Evolutionary conservation across 2,888 invertebrate species (phyloP).

Genomic region (Steromphala cineraria): DNA sequence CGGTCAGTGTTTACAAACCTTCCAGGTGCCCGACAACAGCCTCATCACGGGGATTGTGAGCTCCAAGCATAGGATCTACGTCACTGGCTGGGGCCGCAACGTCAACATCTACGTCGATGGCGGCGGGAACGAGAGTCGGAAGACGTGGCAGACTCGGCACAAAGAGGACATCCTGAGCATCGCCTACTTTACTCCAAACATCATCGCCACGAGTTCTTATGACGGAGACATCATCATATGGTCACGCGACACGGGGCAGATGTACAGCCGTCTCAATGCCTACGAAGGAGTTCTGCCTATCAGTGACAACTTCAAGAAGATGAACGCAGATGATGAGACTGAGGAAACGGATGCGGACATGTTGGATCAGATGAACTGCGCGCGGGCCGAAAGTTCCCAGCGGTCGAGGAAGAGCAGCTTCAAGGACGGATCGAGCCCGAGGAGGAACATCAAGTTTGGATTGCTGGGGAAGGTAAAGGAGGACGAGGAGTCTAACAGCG

Average conservation of each 20-base stretch:
- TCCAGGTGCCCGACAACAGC: slow-evolving; percentile 78
- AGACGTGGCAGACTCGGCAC: slow-evolving; percentile 85
- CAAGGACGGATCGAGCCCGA: background rate
- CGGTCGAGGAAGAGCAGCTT: background rate
- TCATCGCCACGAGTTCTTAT: slow-evolving; percentile 80
- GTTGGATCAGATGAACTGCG: background rate
- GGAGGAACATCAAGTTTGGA: background rate
- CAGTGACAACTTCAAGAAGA: background rate
- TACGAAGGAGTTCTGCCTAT: slow-evolving; percentile 37
- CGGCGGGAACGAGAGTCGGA: slow-evolving; percentile 77
- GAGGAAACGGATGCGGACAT: background rate
- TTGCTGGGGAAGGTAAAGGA: background rate
- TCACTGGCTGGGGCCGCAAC: slow-evolving; percentile 85
- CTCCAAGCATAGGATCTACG: slow-evolving; percentile 81
- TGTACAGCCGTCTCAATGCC: slow-evolving; percentile 58
- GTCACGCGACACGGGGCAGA: slow-evolving; percentile 85
- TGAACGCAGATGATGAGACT: background rate
- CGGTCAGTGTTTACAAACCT: slow-evolving; percentile 83
- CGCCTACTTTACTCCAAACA: slow-evolving; percentile 75
- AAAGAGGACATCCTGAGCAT: slow-evolving; percentile 85
- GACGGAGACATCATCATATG: slow-evolving; percentile 88
- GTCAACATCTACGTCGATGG: slow-evolving; percentile 57
- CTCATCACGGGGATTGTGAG: slow-evolving; percentile 79
- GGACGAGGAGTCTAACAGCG: background rate
- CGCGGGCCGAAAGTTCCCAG: background rate